Conservation (phyloP, 2,888 invertebrate genomes). For the Drosophila monieri region DNA sequence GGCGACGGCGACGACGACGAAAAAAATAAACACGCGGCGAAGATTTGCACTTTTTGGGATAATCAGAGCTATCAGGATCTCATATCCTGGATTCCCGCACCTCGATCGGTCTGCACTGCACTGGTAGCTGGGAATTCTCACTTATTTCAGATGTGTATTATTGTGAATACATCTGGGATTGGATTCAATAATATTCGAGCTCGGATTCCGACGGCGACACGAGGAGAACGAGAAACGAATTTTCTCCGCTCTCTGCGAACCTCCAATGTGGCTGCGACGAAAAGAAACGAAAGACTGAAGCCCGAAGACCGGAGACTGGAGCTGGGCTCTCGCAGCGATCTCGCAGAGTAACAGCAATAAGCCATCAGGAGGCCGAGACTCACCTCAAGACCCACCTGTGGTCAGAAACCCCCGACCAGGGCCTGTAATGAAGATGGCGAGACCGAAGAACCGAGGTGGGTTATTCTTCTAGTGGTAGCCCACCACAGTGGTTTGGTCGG, state of each 20-base stretch:
- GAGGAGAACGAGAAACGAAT: conserved; percentile 47
- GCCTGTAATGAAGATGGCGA: conserved; percentile 53
- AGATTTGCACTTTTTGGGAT: conserved; percentile 1
- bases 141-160: conserved; percentile 8
- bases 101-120: conserved; percentile 45
- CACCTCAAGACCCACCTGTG: conserved; percentile 64
- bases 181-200: conserved; percentile 22
- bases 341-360: conserved; percentile 17
- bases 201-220: conserved; percentile 47
- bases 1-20: conserved; percentile 50
- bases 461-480: conserved; percentile 22
- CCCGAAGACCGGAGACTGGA: conserved; percentile 49
- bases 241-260: conserved; percentile 65
- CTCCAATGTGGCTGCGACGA: conserved; percentile 81
- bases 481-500: conserved; percentile 73
- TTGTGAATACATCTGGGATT: conserved; percentile 13
- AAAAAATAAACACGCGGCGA: conserved; percentile 65
- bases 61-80: not conserved
- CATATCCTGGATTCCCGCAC: conserved; percentile 4
- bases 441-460: conserved; percentile 30
- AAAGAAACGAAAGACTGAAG: conserved; percentile 83
- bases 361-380: conserved; percentile 6
- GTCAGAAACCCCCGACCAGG: conserved; percentile 27
- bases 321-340: conserved; percentile 39
- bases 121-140: conserved; percentile 8